These are phyloP conservation scores for Fragum sueziense DNA, from an alignment of 2,888 invertebrate species.

Conservation along the genomic window DNA sequence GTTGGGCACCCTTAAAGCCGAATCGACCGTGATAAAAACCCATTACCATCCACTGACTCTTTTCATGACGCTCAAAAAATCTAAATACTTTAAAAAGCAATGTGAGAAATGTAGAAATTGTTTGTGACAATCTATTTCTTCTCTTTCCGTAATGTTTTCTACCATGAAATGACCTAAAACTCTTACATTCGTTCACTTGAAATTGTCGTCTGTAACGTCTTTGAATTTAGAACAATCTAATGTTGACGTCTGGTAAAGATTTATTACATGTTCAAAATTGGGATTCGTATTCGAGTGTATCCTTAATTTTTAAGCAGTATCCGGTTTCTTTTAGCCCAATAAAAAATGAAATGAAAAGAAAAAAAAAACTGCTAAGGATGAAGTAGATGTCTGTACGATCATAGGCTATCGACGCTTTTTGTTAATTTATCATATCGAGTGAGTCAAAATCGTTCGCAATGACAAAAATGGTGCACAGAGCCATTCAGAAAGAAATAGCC, in stretches of 20 bases:
- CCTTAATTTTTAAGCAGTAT: not conserved
- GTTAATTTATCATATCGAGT: too few species aligned
- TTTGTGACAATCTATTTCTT: not conserved
- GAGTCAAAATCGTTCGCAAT: too few species aligned
- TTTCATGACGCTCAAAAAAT: not conserved
- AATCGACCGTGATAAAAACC: not conserved
- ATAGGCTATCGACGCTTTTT: too few species aligned
- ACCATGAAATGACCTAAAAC: not conserved
- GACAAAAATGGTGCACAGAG: too few species aligned
- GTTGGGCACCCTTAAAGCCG: too few species aligned
- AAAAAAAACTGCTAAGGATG: too few species aligned
- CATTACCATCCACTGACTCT: not conserved
- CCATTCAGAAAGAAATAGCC: too few species aligned
- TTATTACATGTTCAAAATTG: not conserved
- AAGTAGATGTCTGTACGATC: too few species aligned
- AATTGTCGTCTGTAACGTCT: too few species aligned
- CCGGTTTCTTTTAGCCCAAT: not conserved
- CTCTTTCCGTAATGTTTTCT: not conserved
- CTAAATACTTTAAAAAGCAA: not conserved
- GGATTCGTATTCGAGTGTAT: not conserved
- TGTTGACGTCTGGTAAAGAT: not conserved
- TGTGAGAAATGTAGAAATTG: not conserved
- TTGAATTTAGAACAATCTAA: not conserved
- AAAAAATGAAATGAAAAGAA: not conserved
- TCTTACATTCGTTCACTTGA: not conserved